These are phyloP conservation scores for Tinamus major DNA, from an alignment of 2,797 vertebrate species.

Conservation along the genomic window DNA sequence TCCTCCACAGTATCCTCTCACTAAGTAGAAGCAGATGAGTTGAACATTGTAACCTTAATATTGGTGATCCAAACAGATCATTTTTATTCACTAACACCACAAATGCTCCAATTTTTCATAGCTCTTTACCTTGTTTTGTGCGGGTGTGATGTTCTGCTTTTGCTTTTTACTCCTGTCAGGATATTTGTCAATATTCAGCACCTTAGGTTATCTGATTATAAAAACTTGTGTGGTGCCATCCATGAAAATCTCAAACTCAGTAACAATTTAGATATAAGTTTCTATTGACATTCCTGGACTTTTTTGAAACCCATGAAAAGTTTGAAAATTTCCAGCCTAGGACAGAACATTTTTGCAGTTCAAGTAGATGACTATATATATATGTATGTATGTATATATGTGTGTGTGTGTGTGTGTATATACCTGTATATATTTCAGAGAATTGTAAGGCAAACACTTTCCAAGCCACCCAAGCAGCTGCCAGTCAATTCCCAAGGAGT, in stretches of 20 bases:
- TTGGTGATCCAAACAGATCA: neutral
- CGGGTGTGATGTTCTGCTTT: neutral
- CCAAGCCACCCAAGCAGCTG: neutral
- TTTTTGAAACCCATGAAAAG: neutral
- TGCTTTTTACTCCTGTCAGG: neutral
- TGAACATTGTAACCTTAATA: neutral
- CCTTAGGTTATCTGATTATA: neutral
- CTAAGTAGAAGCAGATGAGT: neutral
- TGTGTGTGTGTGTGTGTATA: too few relatives aligned
- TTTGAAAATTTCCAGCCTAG: neutral
- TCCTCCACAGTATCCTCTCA: neutral
- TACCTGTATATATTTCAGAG: neutral
- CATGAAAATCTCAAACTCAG: neutral
- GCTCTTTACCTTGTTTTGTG: neutral
- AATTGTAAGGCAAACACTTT: neutral
- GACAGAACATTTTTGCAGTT: neutral
- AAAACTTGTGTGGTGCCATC: neutral
- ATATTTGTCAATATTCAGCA: neutral
- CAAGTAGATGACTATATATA: neutral
- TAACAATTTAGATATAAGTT: neutral
- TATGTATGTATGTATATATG: neutral
- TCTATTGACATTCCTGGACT: neutral
- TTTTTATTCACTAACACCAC: neutral
- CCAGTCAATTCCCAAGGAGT: neutral
- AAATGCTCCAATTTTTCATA: neutral